Evolutionary conservation across 2,888 invertebrate species (phyloP).

Genomic region (Acleris emargana): DNA sequence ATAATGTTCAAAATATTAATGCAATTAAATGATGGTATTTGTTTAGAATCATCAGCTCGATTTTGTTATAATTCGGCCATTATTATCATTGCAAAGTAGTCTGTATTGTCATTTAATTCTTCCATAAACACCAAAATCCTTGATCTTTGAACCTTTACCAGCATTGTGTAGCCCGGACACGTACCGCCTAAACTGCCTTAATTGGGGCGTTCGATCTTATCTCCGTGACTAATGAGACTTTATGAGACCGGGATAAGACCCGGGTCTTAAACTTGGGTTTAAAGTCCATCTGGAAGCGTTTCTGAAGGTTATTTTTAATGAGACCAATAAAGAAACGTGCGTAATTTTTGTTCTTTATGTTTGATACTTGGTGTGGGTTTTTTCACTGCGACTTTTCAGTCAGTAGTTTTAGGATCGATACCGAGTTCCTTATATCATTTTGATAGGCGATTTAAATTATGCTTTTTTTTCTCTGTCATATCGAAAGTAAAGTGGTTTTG

Average conservation of each 20-base stretch:
- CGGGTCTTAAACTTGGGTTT: constrained; percentile 11
- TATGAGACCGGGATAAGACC: constrained; percentile 12
- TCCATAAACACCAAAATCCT: too few species aligned
- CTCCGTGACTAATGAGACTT: constrained; percentile 21
- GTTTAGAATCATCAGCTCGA: too few species aligned
- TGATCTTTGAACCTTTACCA: constrained; percentile 1
- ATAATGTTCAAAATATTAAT: too few species aligned
- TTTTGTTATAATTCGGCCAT: too few species aligned
- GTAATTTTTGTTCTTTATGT: too few species aligned
- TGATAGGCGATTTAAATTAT: background rate
- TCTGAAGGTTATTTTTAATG: constrained; percentile 30
- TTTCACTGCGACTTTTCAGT: too few species aligned
- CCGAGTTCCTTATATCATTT: too few species aligned
- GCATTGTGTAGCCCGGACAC: constrained; percentile 1
- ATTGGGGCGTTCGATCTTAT: constrained; percentile 26
- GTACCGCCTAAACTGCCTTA: constrained; percentile 18
- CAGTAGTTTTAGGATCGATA: too few species aligned
- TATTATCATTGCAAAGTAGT: too few species aligned
- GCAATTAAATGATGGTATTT: too few species aligned
- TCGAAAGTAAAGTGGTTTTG: constrained; percentile 2
- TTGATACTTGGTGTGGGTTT: too few species aligned
- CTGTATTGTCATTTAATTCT: too few species aligned
- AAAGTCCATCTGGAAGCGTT: constrained; percentile 5
- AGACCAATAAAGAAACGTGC: constrained; percentile 3
- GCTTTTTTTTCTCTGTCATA: background rate